phyloP scores from a whole-genome alignment of 2,797 vertebrate species.

The Tauraco hartlaubi region DNA sequence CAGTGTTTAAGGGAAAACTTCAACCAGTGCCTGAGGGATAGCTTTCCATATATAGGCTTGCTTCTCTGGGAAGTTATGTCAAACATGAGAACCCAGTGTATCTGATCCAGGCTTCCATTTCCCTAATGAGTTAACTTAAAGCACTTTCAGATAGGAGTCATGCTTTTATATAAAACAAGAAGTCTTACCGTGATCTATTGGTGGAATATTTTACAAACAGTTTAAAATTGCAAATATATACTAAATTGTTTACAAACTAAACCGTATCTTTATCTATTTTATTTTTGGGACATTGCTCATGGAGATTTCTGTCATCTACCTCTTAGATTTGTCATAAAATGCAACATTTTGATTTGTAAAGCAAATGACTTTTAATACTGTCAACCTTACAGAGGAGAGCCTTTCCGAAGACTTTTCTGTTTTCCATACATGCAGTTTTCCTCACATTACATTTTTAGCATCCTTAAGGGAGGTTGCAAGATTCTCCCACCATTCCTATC shows the following conservation, averaged over 20 bases:
- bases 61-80: not conserved
- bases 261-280: not conserved
- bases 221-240: not conserved
- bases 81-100: not conserved
- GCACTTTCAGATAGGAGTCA: not conserved
- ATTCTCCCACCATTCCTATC: not conserved
- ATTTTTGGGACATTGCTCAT: not conserved
- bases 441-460: not conserved
- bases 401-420: not conserved
- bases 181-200: not conserved
- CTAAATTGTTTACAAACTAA: not conserved
- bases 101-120: not conserved
- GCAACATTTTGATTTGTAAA: not conserved
- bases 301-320: not conserved
- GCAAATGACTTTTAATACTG: not conserved
- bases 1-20: conserved; percentile 51
- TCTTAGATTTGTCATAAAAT: not conserved
- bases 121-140: not conserved
- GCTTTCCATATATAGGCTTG: not conserved
- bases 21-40: not conserved
- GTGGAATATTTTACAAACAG: not conserved
- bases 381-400: not conserved
- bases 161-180: not conserved
- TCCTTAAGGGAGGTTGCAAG: not conserved
- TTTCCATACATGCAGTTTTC: not conserved